Evolutionary conservation across 2,113 vertebrate species (phyloP).

Genomic region (Pteronura brasiliensis): DNA sequence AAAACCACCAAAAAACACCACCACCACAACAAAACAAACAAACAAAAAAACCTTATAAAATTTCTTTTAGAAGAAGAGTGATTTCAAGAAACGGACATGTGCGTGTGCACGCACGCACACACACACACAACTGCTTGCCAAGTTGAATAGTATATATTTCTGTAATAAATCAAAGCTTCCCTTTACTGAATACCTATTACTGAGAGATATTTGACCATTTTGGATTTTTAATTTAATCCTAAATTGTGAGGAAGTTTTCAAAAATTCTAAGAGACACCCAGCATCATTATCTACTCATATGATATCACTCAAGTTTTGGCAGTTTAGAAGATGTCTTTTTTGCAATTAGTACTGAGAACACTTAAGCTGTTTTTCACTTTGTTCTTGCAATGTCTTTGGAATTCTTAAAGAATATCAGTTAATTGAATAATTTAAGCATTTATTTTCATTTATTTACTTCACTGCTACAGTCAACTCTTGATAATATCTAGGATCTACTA

Average conservation of each 20-base stretch:
- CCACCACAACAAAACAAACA: too few relatives aligned
- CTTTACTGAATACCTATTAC: neutral
- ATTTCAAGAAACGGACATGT: neutral
- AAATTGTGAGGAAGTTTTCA: neutral
- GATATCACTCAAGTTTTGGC: neutral
- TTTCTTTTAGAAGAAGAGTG: neutral
- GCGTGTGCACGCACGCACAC: accelerated
- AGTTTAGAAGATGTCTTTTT: neutral
- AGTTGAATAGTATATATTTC: neutral
- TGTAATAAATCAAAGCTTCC: neutral
- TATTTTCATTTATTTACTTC: constrained; percentile 15
- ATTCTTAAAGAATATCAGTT: neutral
- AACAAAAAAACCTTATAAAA: neutral
- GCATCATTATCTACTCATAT: neutral
- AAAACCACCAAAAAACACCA: too few relatives aligned
- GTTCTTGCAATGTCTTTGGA: neutral
- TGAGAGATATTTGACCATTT: neutral
- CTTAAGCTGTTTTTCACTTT: neutral
- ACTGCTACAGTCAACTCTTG: neutral
- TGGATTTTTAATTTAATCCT: neutral
- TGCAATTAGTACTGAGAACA: neutral
- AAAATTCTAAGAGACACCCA: neutral
- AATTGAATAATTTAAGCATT: neutral
- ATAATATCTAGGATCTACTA: neutral
- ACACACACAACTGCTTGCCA: neutral